phyloP scores from a whole-genome alignment of 2,113 vertebrate genomes.

The Chloropsis hardwickii region DNA sequence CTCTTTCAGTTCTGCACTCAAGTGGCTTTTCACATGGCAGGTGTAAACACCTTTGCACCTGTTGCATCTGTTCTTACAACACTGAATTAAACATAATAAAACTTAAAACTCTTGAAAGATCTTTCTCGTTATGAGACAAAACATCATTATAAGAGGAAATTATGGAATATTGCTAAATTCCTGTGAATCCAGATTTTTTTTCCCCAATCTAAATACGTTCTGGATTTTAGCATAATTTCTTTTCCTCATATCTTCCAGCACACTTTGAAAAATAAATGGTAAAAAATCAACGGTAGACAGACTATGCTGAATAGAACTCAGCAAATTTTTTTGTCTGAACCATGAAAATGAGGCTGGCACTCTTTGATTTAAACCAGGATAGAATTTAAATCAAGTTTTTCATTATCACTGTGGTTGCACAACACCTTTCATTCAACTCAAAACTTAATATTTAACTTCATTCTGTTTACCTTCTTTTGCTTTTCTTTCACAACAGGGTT shows the following conservation, averaged over 20 bases:
- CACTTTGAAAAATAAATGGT: background rate
- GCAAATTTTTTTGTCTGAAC: background rate
- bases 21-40: background rate
- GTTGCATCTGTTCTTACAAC: background rate
- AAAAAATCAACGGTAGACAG: background rate
- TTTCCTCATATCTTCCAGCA: background rate
- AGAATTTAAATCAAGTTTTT: background rate
- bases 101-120: background rate
- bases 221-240: background rate
- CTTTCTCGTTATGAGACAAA: background rate
- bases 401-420: background rate
- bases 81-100: background rate
- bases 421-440: background rate
- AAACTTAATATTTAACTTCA: background rate
- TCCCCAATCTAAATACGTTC: background rate
- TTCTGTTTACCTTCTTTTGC: background rate
- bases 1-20: background rate
- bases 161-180: background rate
- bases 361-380: background rate
- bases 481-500: background rate
- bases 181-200: background rate
- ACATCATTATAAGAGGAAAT: background rate
- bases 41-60: background rate
- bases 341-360: background rate
- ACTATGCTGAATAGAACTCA: background rate